These are phyloP conservation scores for Chrysotoxum bicinctum DNA, from an alignment of 2,888 invertebrate species.

Conservation along the genomic window DNA sequence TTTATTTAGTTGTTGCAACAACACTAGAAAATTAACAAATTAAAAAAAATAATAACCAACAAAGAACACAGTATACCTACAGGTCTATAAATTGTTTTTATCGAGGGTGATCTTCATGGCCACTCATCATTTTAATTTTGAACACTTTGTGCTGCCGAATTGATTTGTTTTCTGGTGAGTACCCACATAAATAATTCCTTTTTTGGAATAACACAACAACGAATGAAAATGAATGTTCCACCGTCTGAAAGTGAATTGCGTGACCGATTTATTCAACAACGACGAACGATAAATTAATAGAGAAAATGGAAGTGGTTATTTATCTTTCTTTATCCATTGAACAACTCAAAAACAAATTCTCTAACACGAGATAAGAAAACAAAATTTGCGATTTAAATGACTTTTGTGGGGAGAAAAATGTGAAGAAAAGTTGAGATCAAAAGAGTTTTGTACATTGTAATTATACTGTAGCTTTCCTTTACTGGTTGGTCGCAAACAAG, in stretches of 20 bases:
- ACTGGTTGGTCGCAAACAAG: not conserved
- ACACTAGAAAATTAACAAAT: not conserved
- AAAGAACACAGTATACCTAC: not conserved
- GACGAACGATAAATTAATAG: not conserved
- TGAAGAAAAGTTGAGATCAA: slow-evolving; percentile 5
- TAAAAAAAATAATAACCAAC: not conserved
- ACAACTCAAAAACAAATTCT: not conserved
- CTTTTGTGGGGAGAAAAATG: not conserved
- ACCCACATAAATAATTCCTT: slow-evolving; percentile 20
- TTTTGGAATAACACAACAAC: not conserved
- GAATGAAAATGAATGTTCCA: slow-evolving; percentile 28
- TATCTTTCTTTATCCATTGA: not conserved
- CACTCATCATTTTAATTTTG: slow-evolving; percentile 37
- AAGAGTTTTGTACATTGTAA: not conserved
- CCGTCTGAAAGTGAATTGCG: slow-evolving; percentile 27
- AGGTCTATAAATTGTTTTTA: not conserved
- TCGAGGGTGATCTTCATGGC: slow-evolving; percentile 36
- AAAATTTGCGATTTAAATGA: not conserved
- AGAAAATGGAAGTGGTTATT: not conserved
- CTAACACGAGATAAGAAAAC: not conserved
- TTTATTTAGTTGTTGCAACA: not conserved
- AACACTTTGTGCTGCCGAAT: slow-evolving; percentile 25
- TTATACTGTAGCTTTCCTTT: too few relatives aligned
- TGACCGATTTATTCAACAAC: slow-evolving; percentile 49
- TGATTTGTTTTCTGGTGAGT: slow-evolving; percentile 16